Evolutionary conservation across 2,797 vertebrate species (phyloP).

Genomic region (Chrosomus eos): DNA sequence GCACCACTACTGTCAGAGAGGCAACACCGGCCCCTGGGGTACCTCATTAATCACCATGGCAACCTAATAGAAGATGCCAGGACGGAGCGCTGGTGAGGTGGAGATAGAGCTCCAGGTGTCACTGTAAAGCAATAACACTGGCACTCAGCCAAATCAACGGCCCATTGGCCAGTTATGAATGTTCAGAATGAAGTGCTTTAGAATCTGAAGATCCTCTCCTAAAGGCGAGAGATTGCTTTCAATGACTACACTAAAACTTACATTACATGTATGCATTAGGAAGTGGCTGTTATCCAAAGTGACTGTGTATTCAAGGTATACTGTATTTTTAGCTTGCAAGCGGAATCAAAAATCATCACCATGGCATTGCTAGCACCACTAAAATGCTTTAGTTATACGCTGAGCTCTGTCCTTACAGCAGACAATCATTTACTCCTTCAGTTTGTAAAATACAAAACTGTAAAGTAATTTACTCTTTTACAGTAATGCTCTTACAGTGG

Average conservation of each 20-base stretch:
- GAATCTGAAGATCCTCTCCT: conserved; percentile 37
- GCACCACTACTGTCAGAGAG: conserved; percentile 72
- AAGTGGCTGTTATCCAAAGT: neutral
- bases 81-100: conserved; percentile 30
- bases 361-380: neutral
- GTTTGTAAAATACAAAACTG: neutral
- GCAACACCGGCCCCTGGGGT: conserved; percentile 65
- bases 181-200: conserved; percentile 42
- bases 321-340: neutral
- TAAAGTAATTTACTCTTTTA: neutral
- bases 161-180: conserved; percentile 39
- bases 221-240: neutral
- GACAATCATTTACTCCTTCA: neutral
- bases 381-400: neutral
- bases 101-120: conserved; percentile 51
- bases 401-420: neutral
- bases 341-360: neutral
- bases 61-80: conserved; percentile 68
- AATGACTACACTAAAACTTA: neutral
- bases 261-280: neutral
- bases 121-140: conserved; percentile 52
- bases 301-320: neutral
- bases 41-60: conserved; percentile 77
- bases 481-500: neutral
- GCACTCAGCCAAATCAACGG: conserved; percentile 25